Evolutionary conservation across 2,113 vertebrate species (phyloP).

Genomic region (Scomber colias): DNA sequence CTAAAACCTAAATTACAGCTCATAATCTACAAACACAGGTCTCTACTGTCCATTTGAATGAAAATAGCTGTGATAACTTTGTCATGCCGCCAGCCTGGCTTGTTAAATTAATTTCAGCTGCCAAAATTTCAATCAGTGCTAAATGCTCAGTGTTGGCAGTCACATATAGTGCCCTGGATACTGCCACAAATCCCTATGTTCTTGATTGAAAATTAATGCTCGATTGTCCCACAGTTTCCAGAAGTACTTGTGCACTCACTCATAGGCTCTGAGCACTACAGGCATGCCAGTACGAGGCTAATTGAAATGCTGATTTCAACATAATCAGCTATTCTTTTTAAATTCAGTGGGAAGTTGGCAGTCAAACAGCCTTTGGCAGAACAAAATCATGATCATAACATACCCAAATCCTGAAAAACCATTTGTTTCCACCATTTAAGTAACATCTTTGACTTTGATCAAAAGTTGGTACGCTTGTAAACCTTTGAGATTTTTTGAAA

Average conservation of each 20-base stretch:
- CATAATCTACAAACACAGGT: not conserved
- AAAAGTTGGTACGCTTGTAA: slow-evolving; percentile 22
- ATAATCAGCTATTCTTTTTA: slow-evolving; percentile 57
- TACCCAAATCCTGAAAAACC: not conserved
- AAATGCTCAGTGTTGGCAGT: slow-evolving; percentile 54
- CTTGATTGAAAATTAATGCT: slow-evolving; percentile 57
- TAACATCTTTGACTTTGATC: slow-evolving; percentile 1
- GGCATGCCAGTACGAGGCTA: slow-evolving; percentile 51
- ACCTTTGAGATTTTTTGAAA: not conserved
- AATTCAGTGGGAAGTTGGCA: slow-evolving; percentile 50
- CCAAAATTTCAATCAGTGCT: slow-evolving; percentile 50
- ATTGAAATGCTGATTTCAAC: slow-evolving; percentile 66
- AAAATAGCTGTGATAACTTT: slow-evolving; percentile 38
- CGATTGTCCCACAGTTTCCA: slow-evolving; percentile 53
- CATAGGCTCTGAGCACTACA: slow-evolving; percentile 1
- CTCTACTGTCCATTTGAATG: slow-evolving; percentile 26
- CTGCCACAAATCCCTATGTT: slow-evolving; percentile 53
- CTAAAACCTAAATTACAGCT: slow-evolving; percentile 14
- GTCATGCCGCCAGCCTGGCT: slow-evolving; percentile 34
- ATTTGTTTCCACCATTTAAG: not conserved
- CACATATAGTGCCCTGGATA: slow-evolving; percentile 28
- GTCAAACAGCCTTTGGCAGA: slow-evolving; percentile 33
- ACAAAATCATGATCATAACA: slow-evolving; percentile 18
- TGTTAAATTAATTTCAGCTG: slow-evolving; percentile 34
- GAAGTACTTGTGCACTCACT: slow-evolving; percentile 45